Base-by-base conservation (phyloP, 1,140 invertebrate species). In the Procambarus virginalis region DNA sequence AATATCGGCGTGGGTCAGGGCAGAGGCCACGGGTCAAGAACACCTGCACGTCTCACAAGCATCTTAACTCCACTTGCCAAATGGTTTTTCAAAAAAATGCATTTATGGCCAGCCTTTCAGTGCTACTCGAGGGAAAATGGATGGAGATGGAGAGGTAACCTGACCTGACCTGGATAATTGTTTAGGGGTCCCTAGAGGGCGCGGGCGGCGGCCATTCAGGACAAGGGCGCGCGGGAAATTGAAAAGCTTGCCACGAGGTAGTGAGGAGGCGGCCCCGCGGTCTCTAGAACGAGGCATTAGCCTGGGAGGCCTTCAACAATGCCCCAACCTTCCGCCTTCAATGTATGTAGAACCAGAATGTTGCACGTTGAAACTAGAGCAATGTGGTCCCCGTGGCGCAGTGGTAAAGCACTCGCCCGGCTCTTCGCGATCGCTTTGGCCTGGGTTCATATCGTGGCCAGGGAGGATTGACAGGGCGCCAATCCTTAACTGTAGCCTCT, bases 141-240 rank as follows among this genome's bases (percentile, higher is more conserved):
- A 48, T 68, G 58, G 68, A 45, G 60, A 68, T 82, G 80, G 58
- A 60, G 58, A 64, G 80, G 55, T 82, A 82, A 82, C 80, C 80
- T 82, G 80, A 64, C 80, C 80, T 82, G 80, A 82, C 80, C 80
- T 68, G 80, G 14, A n/a, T 82, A 82, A 82, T 82, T 82, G 80
- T 82, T 58, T 82, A 82, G 80, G 46, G 9, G 80, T 64, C 34
- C 48, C 46, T 48, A 46, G 58, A 17, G 80, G 55, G 79, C 79
- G 79, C 34, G 22, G 60, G 17, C 34, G 22, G 80, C 58, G 8
- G 48, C 58, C 46, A 82, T 82, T 82, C 58, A 82, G 80, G 14
- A 17, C 34, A 68, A 82, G 79, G 80, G 80, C 80, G 80, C 80
- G 58, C 22, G 80, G 80, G 58, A 82, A 46, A 82, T 82, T 82